Conservation (phyloP, 1,140 invertebrate species). For the Popillia japonica region DNA sequence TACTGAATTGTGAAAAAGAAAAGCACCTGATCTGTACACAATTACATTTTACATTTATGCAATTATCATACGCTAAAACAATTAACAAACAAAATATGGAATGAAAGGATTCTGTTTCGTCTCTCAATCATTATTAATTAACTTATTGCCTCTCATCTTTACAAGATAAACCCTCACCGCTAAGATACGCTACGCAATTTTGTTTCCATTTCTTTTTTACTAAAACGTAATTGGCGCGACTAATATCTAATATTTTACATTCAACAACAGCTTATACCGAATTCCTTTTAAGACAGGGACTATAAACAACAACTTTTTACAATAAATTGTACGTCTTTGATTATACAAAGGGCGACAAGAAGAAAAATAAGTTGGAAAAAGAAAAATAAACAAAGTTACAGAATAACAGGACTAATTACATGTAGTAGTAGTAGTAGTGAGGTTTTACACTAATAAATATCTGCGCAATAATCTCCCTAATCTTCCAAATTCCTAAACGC, state of each 20-base stretch:
- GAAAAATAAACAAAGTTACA: too few relatives aligned
- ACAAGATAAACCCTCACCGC: slow-evolving; percentile 6
- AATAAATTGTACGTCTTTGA: not conserved
- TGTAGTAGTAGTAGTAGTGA: slow-evolving; percentile 3
- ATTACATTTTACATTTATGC: not conserved
- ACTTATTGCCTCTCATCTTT: not conserved
- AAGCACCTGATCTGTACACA: slow-evolving; percentile 9
- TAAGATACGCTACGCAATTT: not conserved
- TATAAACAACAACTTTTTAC: not conserved
- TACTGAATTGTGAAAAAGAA: not conserved
- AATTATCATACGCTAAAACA: not conserved
- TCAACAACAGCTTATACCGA: not conserved
- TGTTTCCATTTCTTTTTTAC: not conserved
- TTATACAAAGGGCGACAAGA: too few relatives aligned
- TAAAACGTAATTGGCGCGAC: not conserved
- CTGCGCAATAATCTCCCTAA: slow-evolving; percentile 63
- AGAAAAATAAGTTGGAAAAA: too few relatives aligned
- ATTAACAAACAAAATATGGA: slow-evolving; percentile 6
- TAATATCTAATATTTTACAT: not conserved
- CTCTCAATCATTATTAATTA: not conserved
- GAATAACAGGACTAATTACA: not conserved
- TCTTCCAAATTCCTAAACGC: slow-evolving; percentile 99
- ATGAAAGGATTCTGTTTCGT: slow-evolving; percentile 1
- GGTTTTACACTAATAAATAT: slow-evolving; percentile 30
- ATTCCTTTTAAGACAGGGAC: not conserved